A percentile compares a stretch with the other conserved stretches of the same genome.
These are phyloP conservation scores for Clarias pachynema DNA, from an alignment of 2,797 vertebrate species.

Conservation along the genomic window DNA sequence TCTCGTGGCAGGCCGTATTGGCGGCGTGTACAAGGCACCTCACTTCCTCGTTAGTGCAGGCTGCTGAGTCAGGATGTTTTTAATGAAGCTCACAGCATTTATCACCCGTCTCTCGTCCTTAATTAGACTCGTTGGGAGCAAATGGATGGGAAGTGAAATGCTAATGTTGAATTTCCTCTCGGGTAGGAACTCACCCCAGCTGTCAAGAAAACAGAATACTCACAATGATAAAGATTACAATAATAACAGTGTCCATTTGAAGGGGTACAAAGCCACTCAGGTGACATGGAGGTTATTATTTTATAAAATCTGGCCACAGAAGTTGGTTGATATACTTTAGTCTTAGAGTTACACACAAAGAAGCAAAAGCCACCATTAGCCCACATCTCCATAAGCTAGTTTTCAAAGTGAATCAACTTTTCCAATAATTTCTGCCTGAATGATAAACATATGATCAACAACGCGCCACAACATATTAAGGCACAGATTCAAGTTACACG, in stretches of 20 bases:
- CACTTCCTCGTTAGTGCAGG: slow-evolving; percentile 40
- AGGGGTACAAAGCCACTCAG: too few relatives aligned
- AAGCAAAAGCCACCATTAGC: background rate
- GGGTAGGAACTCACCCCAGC: slow-evolving; percentile 44
- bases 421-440: background rate
- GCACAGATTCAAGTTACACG: too few relatives aligned
- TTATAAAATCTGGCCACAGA: background rate
- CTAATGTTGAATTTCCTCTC: slow-evolving; percentile 57
- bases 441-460: background rate
- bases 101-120: slow-evolving; percentile 62
- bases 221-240: slow-evolving; percentile 16
- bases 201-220: slow-evolving; percentile 28
- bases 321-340: background rate
- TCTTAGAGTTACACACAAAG: background rate
- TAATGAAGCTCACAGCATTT: slow-evolving; percentile 73
- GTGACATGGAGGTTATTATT: background rate
- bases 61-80: slow-evolving; percentile 77
- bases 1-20: slow-evolving; percentile 59
- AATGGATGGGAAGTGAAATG: slow-evolving; percentile 55
- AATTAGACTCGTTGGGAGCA: slow-evolving; percentile 71
- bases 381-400: background rate
- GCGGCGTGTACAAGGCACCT: slow-evolving; percentile 35
- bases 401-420: background rate
- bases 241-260: background rate
- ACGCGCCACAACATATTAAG: too few relatives aligned